Evolutionary conservation across 2,888 invertebrate species (phyloP), one percentile per base, ranked within the genome.

Genomic region (Carpatolechia fugitivella): DNA sequence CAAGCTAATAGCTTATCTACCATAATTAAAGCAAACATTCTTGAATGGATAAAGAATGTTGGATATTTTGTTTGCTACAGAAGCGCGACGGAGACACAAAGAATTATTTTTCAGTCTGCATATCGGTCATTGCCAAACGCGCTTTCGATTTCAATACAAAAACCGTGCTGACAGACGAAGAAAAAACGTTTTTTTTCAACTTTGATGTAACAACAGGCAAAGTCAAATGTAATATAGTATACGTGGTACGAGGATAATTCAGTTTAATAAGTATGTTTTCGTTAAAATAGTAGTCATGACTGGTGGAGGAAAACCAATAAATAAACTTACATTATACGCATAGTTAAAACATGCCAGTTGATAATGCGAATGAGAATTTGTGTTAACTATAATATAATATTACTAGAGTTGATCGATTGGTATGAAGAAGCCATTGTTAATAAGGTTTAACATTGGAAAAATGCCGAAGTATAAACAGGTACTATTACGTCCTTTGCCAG

Each of bases 61-160:
- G 18, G 33, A 33, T 16, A 48, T 33, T 10, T 41, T 58, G 57
- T 16, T 20, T 16, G 60, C 63, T 61, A 61, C 64, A 61, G n/a
- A n/a, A 65, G 60, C 58, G 60, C 60, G 65, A 61, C 66, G 61
- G 64, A 62, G 24, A 4, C 62, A 63, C 66, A 68, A 66, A 61
- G 74, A 73, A 83, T 83, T 81, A 82, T 85, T 82, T 84, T 83
- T 82, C 80, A 76, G 74, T 62, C 60, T 56, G 71, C 77, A 82
- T 78, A 79, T 84, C 81, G 85, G 85, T 87, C 87, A 85, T 85
- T 84, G 87, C 78, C 85, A 77, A 69, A 62, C 61, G 56, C 69
- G 80, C 76, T 85, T 82, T 83, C 81, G 75, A 79, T 83, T 85
- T 78, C 74, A 52, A 70, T 72, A 63, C 58, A 59, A 55, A 66